These are phyloP conservation scores for Zelostemma sp. DNA, from an alignment of 1,140 invertebrate species.

Conservation along the genomic window DNA sequence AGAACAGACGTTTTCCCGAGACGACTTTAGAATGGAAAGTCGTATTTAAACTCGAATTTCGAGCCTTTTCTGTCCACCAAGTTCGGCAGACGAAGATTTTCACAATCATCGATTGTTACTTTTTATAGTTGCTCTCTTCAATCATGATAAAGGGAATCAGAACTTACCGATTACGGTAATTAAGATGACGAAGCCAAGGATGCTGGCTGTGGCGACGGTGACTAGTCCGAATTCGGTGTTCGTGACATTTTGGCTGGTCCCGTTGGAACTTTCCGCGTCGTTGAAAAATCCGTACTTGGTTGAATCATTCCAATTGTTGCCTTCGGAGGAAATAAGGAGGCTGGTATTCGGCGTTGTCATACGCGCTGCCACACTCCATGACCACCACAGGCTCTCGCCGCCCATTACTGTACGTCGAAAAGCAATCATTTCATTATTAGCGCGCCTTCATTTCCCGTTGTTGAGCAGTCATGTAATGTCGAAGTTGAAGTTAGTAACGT, in stretches of 20 bases:
- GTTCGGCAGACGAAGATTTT: too few relatives aligned
- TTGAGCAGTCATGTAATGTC: too few relatives aligned
- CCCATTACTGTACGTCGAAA: slow-evolving; percentile 51
- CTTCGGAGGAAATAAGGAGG: slow-evolving; percentile 34
- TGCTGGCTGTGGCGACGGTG: slow-evolving; percentile 50
- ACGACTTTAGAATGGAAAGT: too few relatives aligned
- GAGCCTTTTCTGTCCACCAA: too few relatives aligned
- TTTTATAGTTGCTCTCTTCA: too few relatives aligned
- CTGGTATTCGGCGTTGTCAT: slow-evolving; percentile 44
- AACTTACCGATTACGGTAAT: slow-evolving; percentile 65
- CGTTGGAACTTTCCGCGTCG: slow-evolving; percentile 38
- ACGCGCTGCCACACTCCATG: slow-evolving; percentile 52
- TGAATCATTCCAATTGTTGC: slow-evolving; percentile 45
- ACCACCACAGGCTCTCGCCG: slow-evolving; percentile 56
- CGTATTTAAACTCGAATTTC: too few relatives aligned
- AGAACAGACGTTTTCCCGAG: too few relatives aligned
- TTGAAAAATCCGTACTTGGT: slow-evolving; percentile 42
- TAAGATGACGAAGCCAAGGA: slow-evolving; percentile 64
- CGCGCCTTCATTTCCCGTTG: too few relatives aligned
- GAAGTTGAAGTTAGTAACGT: too few relatives aligned
- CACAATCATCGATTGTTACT: too few relatives aligned
- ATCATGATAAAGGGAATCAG: background rate
- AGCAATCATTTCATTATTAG: background rate
- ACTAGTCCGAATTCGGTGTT: slow-evolving; percentile 46
- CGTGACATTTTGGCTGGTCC: slow-evolving; percentile 39